Evolutionary conservation across 2,113 vertebrate genomes (phyloP).

Genomic region (Aegithalos caudatus): DNA sequence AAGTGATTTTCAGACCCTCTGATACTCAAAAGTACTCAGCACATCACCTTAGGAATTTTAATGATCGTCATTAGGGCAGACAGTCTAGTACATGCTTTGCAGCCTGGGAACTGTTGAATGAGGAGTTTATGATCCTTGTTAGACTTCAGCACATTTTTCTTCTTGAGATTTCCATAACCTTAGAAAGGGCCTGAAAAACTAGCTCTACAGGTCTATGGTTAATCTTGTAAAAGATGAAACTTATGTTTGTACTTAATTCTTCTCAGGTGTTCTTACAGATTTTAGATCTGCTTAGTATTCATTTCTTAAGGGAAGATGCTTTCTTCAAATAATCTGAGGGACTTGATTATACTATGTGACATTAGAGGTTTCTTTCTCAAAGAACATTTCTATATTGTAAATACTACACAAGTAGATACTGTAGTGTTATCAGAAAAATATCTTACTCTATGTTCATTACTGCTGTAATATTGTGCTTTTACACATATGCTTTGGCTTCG

Average conservation of each 20-base stretch:
- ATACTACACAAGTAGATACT: background rate
- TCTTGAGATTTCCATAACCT: background rate
- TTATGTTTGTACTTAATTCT: background rate
- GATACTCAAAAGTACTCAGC: background rate
- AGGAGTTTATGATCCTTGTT: background rate
- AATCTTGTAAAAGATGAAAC: background rate
- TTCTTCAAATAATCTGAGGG: background rate
- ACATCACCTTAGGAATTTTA: slow-evolving; percentile 3
- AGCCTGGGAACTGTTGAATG: background rate
- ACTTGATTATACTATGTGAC: accelerated
- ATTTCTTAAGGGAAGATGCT: background rate
- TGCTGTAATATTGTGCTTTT: background rate
- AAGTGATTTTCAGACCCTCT: background rate
- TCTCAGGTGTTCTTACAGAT: background rate
- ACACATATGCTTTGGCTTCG: background rate
- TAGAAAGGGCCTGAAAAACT: background rate
- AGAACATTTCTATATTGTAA: background rate
- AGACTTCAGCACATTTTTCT: background rate
- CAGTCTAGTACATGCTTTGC: background rate
- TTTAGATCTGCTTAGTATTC: background rate
- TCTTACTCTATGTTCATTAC: background rate
- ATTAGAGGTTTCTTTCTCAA: background rate
- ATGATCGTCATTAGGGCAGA: slow-evolving; percentile 13
- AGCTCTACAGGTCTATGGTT: background rate
- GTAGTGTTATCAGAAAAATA: background rate